Evolutionary conservation across 2,888 invertebrate species (phyloP), one percentile per base, ranked within the genome.

Genomic region (Ptychoptera contaminata): DNA sequence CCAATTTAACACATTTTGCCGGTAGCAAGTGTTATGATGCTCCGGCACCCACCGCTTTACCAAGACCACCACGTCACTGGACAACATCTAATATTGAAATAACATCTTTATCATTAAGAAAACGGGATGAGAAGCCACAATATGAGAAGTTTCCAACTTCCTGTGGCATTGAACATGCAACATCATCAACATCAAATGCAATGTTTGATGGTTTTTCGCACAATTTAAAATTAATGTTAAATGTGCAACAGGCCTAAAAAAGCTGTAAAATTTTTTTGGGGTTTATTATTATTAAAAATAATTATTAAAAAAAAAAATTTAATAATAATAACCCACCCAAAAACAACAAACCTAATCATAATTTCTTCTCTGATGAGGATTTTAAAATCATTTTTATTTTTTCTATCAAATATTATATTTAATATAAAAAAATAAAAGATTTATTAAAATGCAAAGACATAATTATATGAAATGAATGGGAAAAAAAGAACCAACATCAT

Each of bases 1-100:
- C 50, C 56, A 63, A 60, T 52, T 55, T 63, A 50, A 62, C 63
- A 54, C 63, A 63, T 57, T 68, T 65, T 62, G 85, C 85, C 51
- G 83, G 78, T 58, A 80, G 83, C 60, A 85, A 84, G 64, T 86
- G 84, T 70, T 82, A 82, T 57, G 82, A 82, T 54, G 80, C 86
- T 45, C 86, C 86, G 42, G 76, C 82, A 46, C 82, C 86, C 38
- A 76, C 77, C 54, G 77, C 79, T 50, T 67, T 86, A 58, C 86
- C 86, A 47, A 81, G 78, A 60, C 86, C 86, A 55, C 86, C 86
- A 47, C 73, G 74, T 52, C 82, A 81, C 65, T 87, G 86, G 86
- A 74, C 77, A 63, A 53, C 59, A 12, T 35, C 16, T 10, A 29
- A 16, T 37, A 37, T 9, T 32, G 32, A n/a, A 7, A 11, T 32